A percentile compares a stretch with the other conserved stretches of the same genome.
These are phyloP conservation scores for Alces alces DNA, from an alignment of 2,113 vertebrate genomes.

Conservation along the genomic window DNA sequence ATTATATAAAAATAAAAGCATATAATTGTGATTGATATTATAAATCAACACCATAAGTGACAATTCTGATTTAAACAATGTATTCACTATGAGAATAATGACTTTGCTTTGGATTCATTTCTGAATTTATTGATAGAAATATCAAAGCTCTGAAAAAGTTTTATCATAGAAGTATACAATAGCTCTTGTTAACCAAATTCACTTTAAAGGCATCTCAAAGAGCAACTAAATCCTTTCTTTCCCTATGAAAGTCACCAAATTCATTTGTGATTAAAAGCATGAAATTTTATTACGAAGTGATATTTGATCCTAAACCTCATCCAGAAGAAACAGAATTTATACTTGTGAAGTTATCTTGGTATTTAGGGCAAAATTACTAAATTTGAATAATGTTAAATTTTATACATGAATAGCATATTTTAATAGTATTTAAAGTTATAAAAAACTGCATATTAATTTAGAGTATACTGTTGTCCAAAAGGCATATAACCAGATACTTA, in stretches of 20 bases:
- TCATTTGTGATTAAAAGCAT: constrained; percentile 55
- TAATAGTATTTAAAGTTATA: background rate
- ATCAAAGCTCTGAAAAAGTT: constrained; percentile 44
- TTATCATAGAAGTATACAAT: constrained; percentile 19
- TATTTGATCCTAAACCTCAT: constrained; percentile 51
- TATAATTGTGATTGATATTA: constrained; percentile 4
- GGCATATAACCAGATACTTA: background rate
- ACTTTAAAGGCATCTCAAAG: constrained; percentile 49
- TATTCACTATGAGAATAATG: background rate
- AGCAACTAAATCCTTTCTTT: constrained; percentile 36
- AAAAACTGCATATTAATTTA: constrained; percentile 13
- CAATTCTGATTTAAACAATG: constrained; percentile 70
- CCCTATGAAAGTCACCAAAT: background rate
- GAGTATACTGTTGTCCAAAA: background rate
- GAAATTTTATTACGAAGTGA: constrained; percentile 53
- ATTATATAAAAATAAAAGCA: constrained; percentile 72
- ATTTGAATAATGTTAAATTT: constrained; percentile 46
- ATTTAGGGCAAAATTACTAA: constrained; percentile 44
- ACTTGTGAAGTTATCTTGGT: constrained; percentile 38
- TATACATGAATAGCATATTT: background rate
- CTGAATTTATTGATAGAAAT: constrained; percentile 56
- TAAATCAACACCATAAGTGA: background rate
- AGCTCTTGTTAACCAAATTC: constrained; percentile 61
- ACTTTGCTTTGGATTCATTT: background rate
- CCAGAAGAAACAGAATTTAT: constrained; percentile 53